Evolutionary conservation across 2,888 invertebrate genomes (phyloP).

Genomic region (Cantharis lateralis): DNA sequence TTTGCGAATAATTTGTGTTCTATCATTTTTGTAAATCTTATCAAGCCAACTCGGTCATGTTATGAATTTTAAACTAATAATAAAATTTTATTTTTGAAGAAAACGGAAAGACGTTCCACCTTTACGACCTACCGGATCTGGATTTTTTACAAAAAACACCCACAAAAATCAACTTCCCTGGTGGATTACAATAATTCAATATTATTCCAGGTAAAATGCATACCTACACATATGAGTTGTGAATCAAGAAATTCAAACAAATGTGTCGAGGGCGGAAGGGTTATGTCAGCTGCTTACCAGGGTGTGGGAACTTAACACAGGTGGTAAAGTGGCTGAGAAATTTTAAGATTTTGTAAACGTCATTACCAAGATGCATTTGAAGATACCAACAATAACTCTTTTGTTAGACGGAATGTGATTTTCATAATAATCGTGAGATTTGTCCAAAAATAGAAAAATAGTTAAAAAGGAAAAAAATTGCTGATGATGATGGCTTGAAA

Average conservation of each 20-base stretch:
- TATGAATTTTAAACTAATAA: background rate
- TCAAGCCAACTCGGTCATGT: background rate
- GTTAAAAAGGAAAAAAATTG: background rate
- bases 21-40: background rate
- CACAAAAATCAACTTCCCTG: background rate
- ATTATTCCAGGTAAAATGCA: slow-evolving; percentile 20
- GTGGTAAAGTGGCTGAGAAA: slow-evolving; percentile 45
- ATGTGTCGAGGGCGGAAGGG: slow-evolving; percentile 49
- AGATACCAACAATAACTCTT: slow-evolving; percentile 3
- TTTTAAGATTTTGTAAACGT: slow-evolving; percentile 22
- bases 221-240: slow-evolving; percentile 6
- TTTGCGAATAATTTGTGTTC: background rate
- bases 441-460: background rate
- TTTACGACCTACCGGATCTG: background rate
- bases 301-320: slow-evolving; percentile 54
- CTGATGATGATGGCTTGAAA: background rate
- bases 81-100: background rate
- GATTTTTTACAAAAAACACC: background rate
- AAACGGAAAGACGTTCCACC: background rate
- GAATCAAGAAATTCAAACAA: slow-evolving; percentile 31
- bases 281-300: slow-evolving; percentile 49
- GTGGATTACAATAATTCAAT: background rate
- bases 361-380: slow-evolving; percentile 13
- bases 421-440: background rate
- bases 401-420: background rate